Percentiles rank a stretch among this genome's conserved stretches.
Conservation (phyloP, 1,140 invertebrate species). For the Dendroctonus ponderosae region DNA sequence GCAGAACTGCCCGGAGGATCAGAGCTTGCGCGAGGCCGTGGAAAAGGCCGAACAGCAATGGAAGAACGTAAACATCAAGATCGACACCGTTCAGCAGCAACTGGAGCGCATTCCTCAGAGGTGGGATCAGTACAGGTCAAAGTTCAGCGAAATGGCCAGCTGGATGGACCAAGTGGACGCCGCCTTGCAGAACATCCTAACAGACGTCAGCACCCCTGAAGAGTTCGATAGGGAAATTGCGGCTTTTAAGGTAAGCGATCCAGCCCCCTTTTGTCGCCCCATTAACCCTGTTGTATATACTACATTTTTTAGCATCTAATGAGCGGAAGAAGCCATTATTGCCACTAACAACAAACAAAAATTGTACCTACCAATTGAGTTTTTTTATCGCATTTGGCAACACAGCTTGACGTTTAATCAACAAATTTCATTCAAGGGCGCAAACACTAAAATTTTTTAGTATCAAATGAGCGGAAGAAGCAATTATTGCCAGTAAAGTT, state of each 20-base stretch:
- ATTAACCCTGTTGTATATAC: conserved; percentile 1
- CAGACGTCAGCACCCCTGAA: conserved; percentile 78
- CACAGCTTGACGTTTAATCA: too few species aligned
- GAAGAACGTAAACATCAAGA: conserved; percentile 66
- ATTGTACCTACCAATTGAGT: too few species aligned
- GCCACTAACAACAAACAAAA: background rate
- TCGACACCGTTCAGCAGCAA: conserved; percentile 72
- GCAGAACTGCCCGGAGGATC: conserved; percentile 65
- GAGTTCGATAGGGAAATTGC: conserved; percentile 87
- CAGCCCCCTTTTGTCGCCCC: background rate
- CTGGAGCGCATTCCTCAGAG: conserved; percentile 85
- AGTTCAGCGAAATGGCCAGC: conserved; percentile 78
- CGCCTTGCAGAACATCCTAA: conserved; percentile 76
- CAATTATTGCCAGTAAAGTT: too few species aligned
- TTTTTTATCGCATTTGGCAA: too few species aligned
- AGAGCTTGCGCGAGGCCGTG: conserved; percentile 62
- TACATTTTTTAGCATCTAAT: too few species aligned
- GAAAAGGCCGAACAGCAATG: conserved; percentile 70
- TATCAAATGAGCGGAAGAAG: too few species aligned
- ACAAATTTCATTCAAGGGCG: too few species aligned
- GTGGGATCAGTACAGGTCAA: conserved; percentile 82
- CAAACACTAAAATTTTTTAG: too few species aligned
- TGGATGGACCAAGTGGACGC: conserved; percentile 91
- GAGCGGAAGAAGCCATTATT: too few species aligned
- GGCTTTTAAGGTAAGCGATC: conserved; percentile 77